Evolutionary conservation across 2,113 vertebrate genomes (phyloP), one percentile per base, ranked within the genome.

Genomic region (Caranx ignobilis): DNA sequence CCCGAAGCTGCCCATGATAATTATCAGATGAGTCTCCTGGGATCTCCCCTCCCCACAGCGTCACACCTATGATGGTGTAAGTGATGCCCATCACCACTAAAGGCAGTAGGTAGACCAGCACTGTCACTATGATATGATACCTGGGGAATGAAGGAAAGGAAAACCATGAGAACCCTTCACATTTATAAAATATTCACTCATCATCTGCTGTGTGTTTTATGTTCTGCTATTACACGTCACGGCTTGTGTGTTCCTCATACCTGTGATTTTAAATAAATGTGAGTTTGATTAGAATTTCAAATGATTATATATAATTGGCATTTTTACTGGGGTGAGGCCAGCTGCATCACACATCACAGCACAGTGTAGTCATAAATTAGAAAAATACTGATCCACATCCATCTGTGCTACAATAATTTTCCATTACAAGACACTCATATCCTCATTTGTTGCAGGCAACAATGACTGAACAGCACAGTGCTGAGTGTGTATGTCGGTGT

Each of bases 31-130:
- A 97, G 75, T 98, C 96, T 1, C 98, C 98, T 5, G 98, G 98
- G 88, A 99, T 98, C 89, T 97, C 96, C 75, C 97, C 97, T 87
- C 97, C 98, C 98, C 98, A 99, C 62, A 99, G 94, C 0, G 97
- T 99, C 89, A 97, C 79, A 57, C 98, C 98, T 32, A 99, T 96
- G n/a, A 99, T 96, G 79, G 97, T 97, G 81, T 99, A 99, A 54
- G 96, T 98, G 91, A 99, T 95, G 13, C 95, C 97, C 98, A 99
- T 99, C 83, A 99, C 91, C 83, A 97, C 95, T 77, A 99, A 88
- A 2, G 98, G 98, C 86, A 99, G 94, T 78, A 96, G 91, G 74
- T 99, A 99, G 16, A 99, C 96, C 92, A 99, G 92, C 10, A 96
- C 84, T 26, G 96, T 96, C 64, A 99, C 96, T 34, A 97, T 96